Evolutionary conservation across 2,113 vertebrate genomes (phyloP).

Genomic region (Corythaixoides concolor): DNA sequence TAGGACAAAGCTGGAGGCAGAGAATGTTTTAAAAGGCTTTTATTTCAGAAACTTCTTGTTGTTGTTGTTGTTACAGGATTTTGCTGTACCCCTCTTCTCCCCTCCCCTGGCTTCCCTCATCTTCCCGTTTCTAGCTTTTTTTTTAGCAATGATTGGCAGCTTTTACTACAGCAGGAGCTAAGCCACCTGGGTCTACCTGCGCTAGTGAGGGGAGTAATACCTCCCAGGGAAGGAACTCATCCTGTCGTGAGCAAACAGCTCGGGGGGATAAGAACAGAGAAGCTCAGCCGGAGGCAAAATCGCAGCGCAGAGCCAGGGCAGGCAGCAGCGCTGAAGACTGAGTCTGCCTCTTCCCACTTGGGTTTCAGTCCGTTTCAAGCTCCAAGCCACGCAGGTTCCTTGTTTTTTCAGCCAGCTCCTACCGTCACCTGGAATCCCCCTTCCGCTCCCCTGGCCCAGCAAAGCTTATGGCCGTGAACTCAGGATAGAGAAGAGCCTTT

Average conservation of each 20-base stretch:
- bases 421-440: neutral
- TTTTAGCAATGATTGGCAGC: neutral
- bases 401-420: constrained; percentile 2
- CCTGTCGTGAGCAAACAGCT: neutral
- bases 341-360: neutral
- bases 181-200: neutral
- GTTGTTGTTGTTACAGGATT: neutral
- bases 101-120: neutral
- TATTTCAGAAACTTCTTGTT: constrained; percentile 45
- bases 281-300: neutral
- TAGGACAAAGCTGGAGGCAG: constrained; percentile 47
- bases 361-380: neutral
- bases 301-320: neutral
- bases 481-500: neutral
- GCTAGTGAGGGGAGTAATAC: neutral
- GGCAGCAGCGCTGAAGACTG: neutral
- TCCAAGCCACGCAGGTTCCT: fast-evolving
- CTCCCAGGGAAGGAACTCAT: neutral
- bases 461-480: neutral
- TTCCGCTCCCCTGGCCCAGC: neutral
- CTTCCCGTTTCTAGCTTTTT: neutral
- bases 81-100: neutral
- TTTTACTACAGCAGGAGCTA: constrained; percentile 32
- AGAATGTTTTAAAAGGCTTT: constrained; percentile 17
- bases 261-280: neutral